These are phyloP conservation scores for Pocillopora meandrina DNA, from an alignment of 92 coral and sea anemone species.

Conservation along the genomic window DNA sequence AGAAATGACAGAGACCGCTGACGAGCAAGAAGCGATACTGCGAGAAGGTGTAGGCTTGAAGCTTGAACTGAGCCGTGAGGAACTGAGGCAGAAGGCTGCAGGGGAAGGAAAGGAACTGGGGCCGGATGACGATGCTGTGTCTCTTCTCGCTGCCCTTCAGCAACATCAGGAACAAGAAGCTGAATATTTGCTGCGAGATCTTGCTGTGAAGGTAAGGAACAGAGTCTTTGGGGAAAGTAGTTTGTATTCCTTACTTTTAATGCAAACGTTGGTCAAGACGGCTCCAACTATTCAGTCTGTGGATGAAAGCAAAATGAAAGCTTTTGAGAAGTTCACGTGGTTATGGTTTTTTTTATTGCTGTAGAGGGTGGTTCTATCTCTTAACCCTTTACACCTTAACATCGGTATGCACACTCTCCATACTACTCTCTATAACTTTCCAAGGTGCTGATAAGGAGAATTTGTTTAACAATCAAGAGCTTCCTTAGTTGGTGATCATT, in stretches of 20 bases:
- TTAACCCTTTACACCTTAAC: too few species aligned
- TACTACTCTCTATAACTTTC: too few species aligned
- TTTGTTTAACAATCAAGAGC: too few species aligned
- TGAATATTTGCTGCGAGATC: constrained; percentile 80
- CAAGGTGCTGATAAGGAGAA: too few species aligned
- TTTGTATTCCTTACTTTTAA: not conserved
- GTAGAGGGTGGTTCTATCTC: too few species aligned
- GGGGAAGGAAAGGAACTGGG: constrained; percentile 62
- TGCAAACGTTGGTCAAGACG: too few species aligned
- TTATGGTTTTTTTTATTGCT: too few species aligned
- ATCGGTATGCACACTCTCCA: too few species aligned
- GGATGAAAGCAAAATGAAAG: too few species aligned
- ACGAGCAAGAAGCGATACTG: constrained; percentile 84
- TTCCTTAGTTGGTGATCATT: too few species aligned
- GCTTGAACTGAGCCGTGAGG: constrained; percentile 61
- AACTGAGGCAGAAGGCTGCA: constrained; percentile 38
- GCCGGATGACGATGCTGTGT: constrained; percentile 71
- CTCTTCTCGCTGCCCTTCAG: constrained; percentile 89
- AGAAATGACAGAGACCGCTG: constrained; percentile 84
- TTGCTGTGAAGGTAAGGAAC: constrained; percentile 77
- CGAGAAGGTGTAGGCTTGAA: constrained; percentile 88
- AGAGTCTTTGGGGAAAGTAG: not conserved
- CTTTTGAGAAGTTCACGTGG: too few species aligned
- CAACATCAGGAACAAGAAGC: constrained; percentile 92
- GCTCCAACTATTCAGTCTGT: too few species aligned